Conservation (phyloP, 92 coral and sea anemone species). For the Zoanthus sociatus region DNA sequence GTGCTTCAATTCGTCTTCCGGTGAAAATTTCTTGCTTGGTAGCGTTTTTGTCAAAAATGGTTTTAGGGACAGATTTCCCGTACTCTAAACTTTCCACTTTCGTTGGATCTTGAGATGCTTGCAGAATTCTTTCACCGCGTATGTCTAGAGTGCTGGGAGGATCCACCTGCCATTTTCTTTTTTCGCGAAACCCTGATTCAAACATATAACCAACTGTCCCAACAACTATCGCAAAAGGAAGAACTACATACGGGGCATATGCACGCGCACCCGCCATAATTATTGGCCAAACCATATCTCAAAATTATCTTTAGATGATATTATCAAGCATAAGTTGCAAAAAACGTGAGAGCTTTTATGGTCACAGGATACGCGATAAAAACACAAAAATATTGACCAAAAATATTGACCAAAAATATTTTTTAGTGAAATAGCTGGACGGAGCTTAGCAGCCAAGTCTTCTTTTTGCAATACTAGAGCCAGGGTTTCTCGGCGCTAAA, state of each 20-base stretch:
- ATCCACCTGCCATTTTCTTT: slow-evolving; percentile 81
- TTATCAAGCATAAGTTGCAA: background rate
- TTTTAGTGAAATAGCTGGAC: background rate
- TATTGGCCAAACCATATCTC: slow-evolving; percentile 77
- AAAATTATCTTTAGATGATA: slow-evolving; percentile 22
- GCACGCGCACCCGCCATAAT: slow-evolving; percentile 79
- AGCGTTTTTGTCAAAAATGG: slow-evolving; percentile 91
- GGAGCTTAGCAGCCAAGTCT: slow-evolving; percentile 10
- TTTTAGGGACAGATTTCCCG: slow-evolving; percentile 80
- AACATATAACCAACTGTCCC: slow-evolving; percentile 89
- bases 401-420: background rate
- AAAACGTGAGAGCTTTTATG: background rate
- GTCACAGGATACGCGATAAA: background rate
- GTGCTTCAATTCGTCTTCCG: slow-evolving; percentile 72
- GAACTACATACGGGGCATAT: slow-evolving; percentile 93
- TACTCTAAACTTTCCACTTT: slow-evolving; percentile 82
- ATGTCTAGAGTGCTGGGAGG: slow-evolving; percentile 95
- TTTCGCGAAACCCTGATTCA: slow-evolving; percentile 84
- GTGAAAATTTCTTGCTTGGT: slow-evolving; percentile 85
- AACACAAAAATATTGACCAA: background rate
- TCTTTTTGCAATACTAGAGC: background rate
- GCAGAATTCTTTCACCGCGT: slow-evolving; percentile 86
- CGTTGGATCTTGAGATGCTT: slow-evolving; percentile 80
- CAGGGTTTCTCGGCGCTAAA: slow-evolving; percentile 3
- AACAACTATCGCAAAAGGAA: slow-evolving; percentile 91